Percentiles rank a stretch among this genome's conserved stretches.
Evolutionary conservation across 2,113 vertebrate genomes (phyloP).

Genomic region (Lycaon pictus): DNA sequence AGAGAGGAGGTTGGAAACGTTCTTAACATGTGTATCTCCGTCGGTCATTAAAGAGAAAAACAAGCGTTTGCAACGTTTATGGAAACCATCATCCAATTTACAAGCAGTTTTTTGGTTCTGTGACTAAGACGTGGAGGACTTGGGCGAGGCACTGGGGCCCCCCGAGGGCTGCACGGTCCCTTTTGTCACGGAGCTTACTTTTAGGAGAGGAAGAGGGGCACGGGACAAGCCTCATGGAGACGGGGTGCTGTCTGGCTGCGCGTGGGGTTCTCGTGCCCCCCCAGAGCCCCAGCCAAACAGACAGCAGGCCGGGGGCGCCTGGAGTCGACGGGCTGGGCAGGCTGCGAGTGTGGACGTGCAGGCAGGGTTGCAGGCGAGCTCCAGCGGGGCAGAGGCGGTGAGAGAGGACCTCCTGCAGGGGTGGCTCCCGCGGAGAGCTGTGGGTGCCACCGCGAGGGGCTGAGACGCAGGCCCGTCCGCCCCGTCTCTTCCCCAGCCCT

Average conservation of each 20-base stretch:
- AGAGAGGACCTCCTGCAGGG: neutral
- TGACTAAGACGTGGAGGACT: neutral
- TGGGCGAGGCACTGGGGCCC: neutral
- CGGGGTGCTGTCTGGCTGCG: neutral
- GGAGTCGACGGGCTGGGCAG: no score
- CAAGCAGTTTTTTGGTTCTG: neutral
- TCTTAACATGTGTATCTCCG: constrained; percentile 41
- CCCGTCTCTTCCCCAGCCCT: neutral
- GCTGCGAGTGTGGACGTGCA: neutral
- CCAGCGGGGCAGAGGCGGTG: neutral
- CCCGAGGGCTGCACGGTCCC: neutral
- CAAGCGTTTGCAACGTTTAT: constrained; percentile 12
- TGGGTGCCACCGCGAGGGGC: no score
- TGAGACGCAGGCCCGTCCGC: no score
- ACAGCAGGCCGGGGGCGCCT: neutral
- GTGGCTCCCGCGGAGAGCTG: no score
- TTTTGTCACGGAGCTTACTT: neutral
- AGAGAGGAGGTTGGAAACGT: constrained; percentile 53
- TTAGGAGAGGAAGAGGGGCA: neutral
- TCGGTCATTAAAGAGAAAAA: constrained; percentile 58
- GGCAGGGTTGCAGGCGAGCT: neutral
- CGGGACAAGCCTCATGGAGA: neutral
- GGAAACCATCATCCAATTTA: constrained; percentile 37
- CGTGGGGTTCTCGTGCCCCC: neutral
- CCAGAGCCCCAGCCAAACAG: neutral